Evolutionary conservation across 2,888 invertebrate genomes (phyloP).

Genomic region (Trissonchulus latispiculum): DNA sequence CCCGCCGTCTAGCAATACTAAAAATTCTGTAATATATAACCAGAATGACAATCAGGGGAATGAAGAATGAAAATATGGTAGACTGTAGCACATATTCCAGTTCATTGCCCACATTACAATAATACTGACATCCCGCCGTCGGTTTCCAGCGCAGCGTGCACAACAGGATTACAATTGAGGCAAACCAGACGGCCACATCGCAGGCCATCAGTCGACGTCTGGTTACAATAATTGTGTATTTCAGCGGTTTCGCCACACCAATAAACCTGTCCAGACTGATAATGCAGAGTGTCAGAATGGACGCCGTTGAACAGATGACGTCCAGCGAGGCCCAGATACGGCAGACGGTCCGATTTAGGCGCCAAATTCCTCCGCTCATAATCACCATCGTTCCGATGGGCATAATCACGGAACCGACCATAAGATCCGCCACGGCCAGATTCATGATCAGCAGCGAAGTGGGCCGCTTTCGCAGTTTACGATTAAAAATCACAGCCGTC

Average conservation of each 20-base stretch:
- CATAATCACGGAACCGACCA: conserved; percentile 20
- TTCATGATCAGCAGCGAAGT: conserved; percentile 8
- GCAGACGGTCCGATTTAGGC: background rate
- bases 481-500: conserved; percentile 8
- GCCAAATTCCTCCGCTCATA: conserved; percentile 3
- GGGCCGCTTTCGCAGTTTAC: background rate
- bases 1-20: background rate
- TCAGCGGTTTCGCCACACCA: conserved; percentile 23
- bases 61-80: conserved; percentile 23
- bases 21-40: conserved; percentile 18
- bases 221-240: conserved; percentile 22
- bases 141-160: conserved; percentile 11
- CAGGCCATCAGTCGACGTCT: conserved; percentile 4
- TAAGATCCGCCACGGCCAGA: conserved; percentile 12
- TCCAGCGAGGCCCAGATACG: conserved; percentile 20
- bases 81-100: conserved; percentile 21
- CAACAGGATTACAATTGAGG: conserved; percentile 18
- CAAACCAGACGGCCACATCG: conserved; percentile 19
- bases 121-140: background rate
- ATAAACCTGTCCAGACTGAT: conserved; percentile 19
- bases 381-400: conserved; percentile 30
- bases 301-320: conserved; percentile 21
- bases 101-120: conserved; percentile 23
- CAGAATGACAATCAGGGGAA: conserved; percentile 23
- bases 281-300: conserved; percentile 18